Evolutionary conservation across 2,113 vertebrate species (phyloP), one percentile per base, ranked within the genome.

Genomic region (Clarias macrocephalus): DNA sequence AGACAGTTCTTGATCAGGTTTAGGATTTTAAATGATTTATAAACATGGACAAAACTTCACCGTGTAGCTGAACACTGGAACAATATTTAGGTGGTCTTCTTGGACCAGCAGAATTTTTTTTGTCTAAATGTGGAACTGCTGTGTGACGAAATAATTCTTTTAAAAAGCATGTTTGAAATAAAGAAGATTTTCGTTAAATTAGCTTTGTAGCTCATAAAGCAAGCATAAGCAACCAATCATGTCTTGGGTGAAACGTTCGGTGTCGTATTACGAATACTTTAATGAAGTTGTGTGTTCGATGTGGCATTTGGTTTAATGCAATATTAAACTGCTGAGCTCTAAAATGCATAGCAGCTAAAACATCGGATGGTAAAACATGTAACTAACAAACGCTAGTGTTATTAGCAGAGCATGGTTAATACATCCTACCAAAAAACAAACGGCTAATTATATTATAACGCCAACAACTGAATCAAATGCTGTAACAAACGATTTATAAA

Each of bases 261-360:
- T 79, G 3, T 52, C n/a, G 30, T 21, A 11, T 30, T 12, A 68
- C 12, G 33, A 56, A 68, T 52, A 66, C 25, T 77, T 48, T 54
- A 48, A 52, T 1, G 62, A n/a, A 62, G 23, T 15, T 25, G 10
- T 54, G n/a, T 62, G 66, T 84, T 54, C 19, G 59, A 76, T 12
- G 21, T 54, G 48, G 28, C 60, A 72, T 59, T 72, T 1, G 60
- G 15, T 83, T 66, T 28, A 54, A 83, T 21, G 48, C 9, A 70
- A 48, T 48, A 48, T 80, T 1, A 57, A 37, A 60, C 30, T 37
- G 70, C 37, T 65, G 30, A 85, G 9, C n/a, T 63, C 48, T 5
- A 79, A 79, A 79, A 79, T 85, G 73, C 75, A 33, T 80, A 57
- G 60, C 25, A 33, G 60, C 84, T 85, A 66, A 80, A 66, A 80